Percentiles rank a stretch among this genome's conserved stretches.
These are phyloP conservation scores for Panulirus ornatus DNA, from an alignment of 1,140 invertebrate genomes.

Conservation along the genomic window DNA sequence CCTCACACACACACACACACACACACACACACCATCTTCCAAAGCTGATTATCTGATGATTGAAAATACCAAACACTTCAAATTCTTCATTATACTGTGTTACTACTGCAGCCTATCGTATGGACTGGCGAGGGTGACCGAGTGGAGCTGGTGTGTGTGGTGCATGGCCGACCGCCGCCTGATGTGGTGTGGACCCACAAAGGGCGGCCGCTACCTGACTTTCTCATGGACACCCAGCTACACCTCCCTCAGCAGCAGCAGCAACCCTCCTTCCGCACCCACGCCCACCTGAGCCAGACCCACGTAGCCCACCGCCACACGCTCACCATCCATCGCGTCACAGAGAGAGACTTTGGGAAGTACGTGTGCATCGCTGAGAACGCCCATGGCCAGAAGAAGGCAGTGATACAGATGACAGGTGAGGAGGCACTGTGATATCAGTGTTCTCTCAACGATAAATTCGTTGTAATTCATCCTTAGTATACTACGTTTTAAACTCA, in stretches of 20 bases:
- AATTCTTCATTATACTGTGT: too few relatives aligned
- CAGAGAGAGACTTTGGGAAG: constrained; percentile 66
- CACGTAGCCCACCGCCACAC: constrained; percentile 70
- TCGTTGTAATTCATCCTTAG: too few relatives aligned
- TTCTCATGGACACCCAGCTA: constrained; percentile 43
- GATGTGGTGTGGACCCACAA: constrained; percentile 51
- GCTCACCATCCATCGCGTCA: constrained; percentile 67
- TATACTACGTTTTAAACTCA: too few relatives aligned
- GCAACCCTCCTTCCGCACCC: neutral
- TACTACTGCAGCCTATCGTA: constrained; percentile 69
- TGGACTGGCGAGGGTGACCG: constrained; percentile 70
- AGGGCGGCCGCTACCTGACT: constrained; percentile 2
- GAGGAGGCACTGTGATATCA: too few relatives aligned
- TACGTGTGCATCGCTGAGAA: constrained; percentile 74
- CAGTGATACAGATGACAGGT: constrained; percentile 38
- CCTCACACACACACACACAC: too few relatives aligned
- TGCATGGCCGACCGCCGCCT: constrained; percentile 68
- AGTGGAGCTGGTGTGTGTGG: constrained; percentile 72
- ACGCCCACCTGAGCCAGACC: constrained; percentile 54
- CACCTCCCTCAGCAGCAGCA: constrained; percentile 8
- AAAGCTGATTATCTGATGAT: too few relatives aligned
- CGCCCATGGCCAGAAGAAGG: constrained; percentile 26
- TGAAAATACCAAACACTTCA: too few relatives aligned
- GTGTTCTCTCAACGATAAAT: too few relatives aligned
- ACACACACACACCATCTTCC: too few relatives aligned